These are phyloP conservation scores for Notospermus geniculatus DNA, from an alignment of 1,140 invertebrate genomes.

Conservation along the genomic window DNA sequence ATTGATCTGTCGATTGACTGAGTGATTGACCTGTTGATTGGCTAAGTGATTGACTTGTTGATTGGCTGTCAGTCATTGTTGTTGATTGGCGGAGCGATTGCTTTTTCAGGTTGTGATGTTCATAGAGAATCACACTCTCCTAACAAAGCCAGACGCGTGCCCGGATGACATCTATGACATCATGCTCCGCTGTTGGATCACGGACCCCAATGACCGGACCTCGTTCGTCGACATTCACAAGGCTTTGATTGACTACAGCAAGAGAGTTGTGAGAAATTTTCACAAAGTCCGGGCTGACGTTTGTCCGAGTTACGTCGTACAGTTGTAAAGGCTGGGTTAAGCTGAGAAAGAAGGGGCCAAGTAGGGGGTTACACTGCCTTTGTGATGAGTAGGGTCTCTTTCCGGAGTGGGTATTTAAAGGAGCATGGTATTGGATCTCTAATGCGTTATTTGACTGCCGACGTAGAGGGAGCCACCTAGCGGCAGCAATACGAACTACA, in stretches of 20 bases:
- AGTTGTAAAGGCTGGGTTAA: too few relatives aligned
- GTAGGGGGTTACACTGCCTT: too few relatives aligned
- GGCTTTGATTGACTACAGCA: constrained; percentile 58
- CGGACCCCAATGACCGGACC: constrained; percentile 74
- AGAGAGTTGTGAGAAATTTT: constrained; percentile 19
- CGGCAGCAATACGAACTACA: too few relatives aligned
- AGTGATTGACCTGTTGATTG: background rate
- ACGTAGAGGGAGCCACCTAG: too few relatives aligned
- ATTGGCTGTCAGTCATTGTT: background rate
- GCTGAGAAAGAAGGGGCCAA: too few relatives aligned
- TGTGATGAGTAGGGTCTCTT: too few relatives aligned
- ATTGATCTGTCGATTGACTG: too few relatives aligned
- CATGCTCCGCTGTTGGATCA: constrained; percentile 84
- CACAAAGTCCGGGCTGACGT: constrained; percentile 11
- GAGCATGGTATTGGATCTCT: too few relatives aligned
- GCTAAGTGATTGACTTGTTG: background rate
- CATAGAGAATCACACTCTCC: constrained; percentile 77
- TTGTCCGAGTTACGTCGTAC: too few relatives aligned
- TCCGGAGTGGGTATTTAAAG: too few relatives aligned
- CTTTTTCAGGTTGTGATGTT: constrained; percentile 71
- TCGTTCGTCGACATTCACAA: constrained; percentile 72
- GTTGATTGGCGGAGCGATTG: background rate
- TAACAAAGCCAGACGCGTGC: constrained; percentile 80
- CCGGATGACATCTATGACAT: constrained; percentile 74
- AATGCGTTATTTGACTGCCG: too few relatives aligned